Evolutionary conservation across 2,888 invertebrate species (phyloP).

Genomic region (Caenorhabditis wallacei): DNA sequence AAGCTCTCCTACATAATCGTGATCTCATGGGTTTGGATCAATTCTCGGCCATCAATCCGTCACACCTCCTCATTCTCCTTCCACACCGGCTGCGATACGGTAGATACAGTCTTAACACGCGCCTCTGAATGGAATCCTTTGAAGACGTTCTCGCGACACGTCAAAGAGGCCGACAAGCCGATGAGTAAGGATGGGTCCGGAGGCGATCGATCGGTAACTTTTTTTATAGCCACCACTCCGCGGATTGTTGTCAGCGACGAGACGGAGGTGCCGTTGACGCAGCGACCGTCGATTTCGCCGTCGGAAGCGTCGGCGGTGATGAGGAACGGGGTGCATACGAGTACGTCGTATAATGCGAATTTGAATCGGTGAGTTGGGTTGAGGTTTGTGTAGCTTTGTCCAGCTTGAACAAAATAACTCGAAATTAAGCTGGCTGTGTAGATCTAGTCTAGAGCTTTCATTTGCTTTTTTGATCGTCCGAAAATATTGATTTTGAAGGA

Average conservation of each 20-base stretch:
- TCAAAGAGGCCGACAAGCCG: slow-evolving; percentile 44
- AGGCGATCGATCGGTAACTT: too few species aligned
- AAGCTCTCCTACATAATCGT: slow-evolving; percentile 80
- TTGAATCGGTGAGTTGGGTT: slow-evolving; percentile 60
- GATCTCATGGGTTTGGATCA: slow-evolving; percentile 81
- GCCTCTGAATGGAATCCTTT: slow-evolving; percentile 77
- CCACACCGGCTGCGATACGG: slow-evolving; percentile 76
- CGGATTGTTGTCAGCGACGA: slow-evolving; percentile 74
- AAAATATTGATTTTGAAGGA: too few species aligned
- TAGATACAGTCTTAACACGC: slow-evolving; percentile 75
- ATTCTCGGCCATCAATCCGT: slow-evolving; percentile 77
- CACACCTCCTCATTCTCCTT: slow-evolving; percentile 68
- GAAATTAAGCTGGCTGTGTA: too few species aligned
- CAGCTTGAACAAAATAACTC: too few species aligned
- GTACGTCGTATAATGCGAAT: slow-evolving; percentile 75
- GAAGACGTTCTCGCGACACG: slow-evolving; percentile 67
- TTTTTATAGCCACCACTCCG: slow-evolving; percentile 61
- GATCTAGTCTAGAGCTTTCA: too few species aligned
- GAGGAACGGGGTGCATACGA: slow-evolving; percentile 72
- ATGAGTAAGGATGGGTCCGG: slow-evolving; percentile 30
- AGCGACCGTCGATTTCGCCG: slow-evolving; percentile 68
- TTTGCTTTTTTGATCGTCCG: too few species aligned
- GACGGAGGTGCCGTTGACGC: slow-evolving; percentile 68
- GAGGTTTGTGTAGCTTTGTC: too few species aligned
- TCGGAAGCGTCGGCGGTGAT: slow-evolving; percentile 71